A percentile compares a stretch with the other conserved stretches of the same genome.
Evolutionary conservation across 2,797 vertebrate genomes (phyloP).

Genomic region (Paratrypauchen microcephalus): DNA sequence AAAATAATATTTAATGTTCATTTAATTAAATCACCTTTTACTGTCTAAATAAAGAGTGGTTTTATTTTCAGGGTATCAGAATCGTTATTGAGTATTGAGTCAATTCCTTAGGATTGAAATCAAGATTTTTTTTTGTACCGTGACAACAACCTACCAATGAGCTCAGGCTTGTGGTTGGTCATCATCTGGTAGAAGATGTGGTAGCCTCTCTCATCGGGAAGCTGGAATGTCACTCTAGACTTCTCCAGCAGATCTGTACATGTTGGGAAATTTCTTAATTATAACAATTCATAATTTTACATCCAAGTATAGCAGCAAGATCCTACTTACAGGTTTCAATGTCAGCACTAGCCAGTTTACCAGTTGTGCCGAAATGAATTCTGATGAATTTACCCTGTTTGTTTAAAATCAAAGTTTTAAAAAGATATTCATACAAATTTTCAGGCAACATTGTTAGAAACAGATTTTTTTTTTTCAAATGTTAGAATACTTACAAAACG

Average conservation of each 20-base stretch:
- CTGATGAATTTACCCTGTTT: conserved; percentile 84
- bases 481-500: conserved; percentile 79
- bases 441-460: no score
- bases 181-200: conserved; percentile 90
- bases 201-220: conserved; percentile 86
- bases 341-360: conserved; percentile 88
- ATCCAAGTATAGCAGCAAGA: background rate
- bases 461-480: background rate
- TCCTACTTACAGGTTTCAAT: conserved; percentile 86
- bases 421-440: background rate
- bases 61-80: no score
- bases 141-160: conserved; percentile 74
- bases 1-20: no score
- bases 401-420: background rate
- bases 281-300: background rate
- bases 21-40: no score
- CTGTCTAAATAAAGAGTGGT: no score
- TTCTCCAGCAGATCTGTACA: conserved; percentile 85
- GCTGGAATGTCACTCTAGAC: conserved; percentile 86
- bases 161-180: conserved; percentile 85
- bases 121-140: background rate
- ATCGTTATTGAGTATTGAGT: no score
- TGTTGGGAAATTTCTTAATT: conserved; percentile 13
- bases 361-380: conserved; percentile 71
- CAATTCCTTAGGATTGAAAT: no score